These are phyloP conservation scores for Crocodylus rhombifer DNA, from an alignment of 2,797 vertebrate genomes.

Conservation along the genomic window DNA sequence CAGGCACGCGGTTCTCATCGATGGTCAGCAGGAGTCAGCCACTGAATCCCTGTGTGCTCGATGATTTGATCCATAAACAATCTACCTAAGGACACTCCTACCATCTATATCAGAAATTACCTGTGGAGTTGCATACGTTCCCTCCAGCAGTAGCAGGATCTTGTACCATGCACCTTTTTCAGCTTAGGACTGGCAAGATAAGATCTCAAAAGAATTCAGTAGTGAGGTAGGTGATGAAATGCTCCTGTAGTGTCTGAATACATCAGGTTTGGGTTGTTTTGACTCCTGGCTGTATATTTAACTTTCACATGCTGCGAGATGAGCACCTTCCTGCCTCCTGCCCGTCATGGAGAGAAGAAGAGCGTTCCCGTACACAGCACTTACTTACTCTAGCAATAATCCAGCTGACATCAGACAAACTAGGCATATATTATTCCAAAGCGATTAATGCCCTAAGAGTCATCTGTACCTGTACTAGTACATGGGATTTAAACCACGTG, in stretches of 20 bases:
- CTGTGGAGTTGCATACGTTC: conserved; percentile 59
- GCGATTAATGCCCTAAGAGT: neutral
- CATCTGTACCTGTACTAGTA: neutral
- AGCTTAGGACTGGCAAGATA: conserved; percentile 74
- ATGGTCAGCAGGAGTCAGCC: conserved; percentile 2
- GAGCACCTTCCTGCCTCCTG: neutral
- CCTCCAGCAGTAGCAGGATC: conserved; percentile 68
- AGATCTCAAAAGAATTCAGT: conserved; percentile 70
- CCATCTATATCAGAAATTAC: conserved; percentile 73
- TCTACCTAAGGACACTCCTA: conserved; percentile 68
- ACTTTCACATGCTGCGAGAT: conserved; percentile 41
- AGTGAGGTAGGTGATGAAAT: conserved; percentile 75
- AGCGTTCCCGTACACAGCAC: conserved; percentile 46
- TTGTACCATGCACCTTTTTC: conserved; percentile 76
- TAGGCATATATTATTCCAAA: conserved; percentile 16
- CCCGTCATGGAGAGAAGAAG: neutral
- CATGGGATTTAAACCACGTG: neutral
- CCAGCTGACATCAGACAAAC: conserved; percentile 9
- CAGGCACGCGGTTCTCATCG: neutral
- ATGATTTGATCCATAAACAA: conserved; percentile 61
- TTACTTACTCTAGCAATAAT: conserved; percentile 35
- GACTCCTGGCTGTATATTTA: conserved; percentile 52
- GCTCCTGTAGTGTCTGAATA: conserved; percentile 65
- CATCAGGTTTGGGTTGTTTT: conserved; percentile 63
- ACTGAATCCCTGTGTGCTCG: neutral